phyloP scores from a whole-genome alignment of 2,113 vertebrate species.

The Myotis davidii region DNA sequence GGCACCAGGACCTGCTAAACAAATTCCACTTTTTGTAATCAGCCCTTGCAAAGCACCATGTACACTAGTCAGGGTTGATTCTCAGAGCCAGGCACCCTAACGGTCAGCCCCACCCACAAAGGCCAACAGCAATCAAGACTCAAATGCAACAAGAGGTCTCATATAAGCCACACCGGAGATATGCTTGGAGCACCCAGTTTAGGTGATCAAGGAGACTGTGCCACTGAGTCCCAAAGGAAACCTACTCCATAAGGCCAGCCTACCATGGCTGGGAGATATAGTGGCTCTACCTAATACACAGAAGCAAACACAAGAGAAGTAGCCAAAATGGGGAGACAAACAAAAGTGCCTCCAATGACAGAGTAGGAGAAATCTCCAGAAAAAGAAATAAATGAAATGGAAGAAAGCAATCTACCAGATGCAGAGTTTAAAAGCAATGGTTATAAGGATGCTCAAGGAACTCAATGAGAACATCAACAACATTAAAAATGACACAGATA shows the following conservation, averaged over 20 bases:
- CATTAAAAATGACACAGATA: neutral
- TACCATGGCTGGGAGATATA: too few species aligned
- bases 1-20: neutral
- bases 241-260: too few species aligned
- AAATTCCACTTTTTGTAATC: neutral
- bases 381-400: neutral
- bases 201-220: too few species aligned
- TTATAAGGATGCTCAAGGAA: neutral
- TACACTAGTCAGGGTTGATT: neutral
- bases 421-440: neutral
- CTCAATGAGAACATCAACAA: neutral
- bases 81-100: neutral
- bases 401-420: neutral
- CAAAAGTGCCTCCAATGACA: too few species aligned
- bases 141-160: neutral
- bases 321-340: too few species aligned
- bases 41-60: neutral
- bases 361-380: too few species aligned
- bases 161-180: neutral
- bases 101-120: neutral
- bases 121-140: neutral
- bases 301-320: too few species aligned
- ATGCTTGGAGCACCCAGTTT: too few species aligned
- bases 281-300: too few species aligned
- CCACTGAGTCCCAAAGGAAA: too few species aligned